Evolutionary conservation across 2,113 vertebrate species (phyloP), one percentile per base, ranked within the genome.

Genomic region (Catharus bicknelli): DNA sequence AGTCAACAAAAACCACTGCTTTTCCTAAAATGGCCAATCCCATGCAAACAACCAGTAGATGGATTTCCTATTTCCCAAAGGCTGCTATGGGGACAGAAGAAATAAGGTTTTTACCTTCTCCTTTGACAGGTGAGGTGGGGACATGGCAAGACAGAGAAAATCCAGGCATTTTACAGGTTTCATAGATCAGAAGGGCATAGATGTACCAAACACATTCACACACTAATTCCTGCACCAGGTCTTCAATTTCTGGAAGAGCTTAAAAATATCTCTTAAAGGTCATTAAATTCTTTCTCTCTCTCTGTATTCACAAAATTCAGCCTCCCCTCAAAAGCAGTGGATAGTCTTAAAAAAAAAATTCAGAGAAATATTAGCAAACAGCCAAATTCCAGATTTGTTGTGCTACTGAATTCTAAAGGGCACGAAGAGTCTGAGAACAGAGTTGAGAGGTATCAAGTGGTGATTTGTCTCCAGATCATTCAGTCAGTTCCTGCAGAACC

Each of bases 311-410:
- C 14, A 57, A 59, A 87, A 70, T 22, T 53, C 30, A 78, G 40
- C 2, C 22, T 13, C 20, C 0, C 0, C 29, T 63, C 40, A n/a
- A 38, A 79, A 78, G 8, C 12, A 59, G 29, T 3, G 1, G 21
- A 19, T 23, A 82, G 6, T 29, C 36, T 55, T 25, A 14, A 40
- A 34, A 57, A 78, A 59, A 32, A 29, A 26, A 55, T 20, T 42
- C n/a, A 42, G 19, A 45, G 27, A 74, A 79, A 38, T 15, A 45
- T 38, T 21, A 83, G 3, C 13, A 30, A 87, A 63, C 45, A 85
- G n/a, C 10, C 25, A 80, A 12, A 47, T 45, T 62, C 30, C 17
- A 3, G n/a, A 62, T 83, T 57, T 73, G 25, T 45, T 59, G 32
- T 2, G 1, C 36, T 69, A 15, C 38, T 61, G 20, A 88, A 42